Evolutionary conservation across 92 coral and sea anemone species (phyloP), one percentile per base, ranked within the genome.

Genomic region (Porites evermanni): DNA sequence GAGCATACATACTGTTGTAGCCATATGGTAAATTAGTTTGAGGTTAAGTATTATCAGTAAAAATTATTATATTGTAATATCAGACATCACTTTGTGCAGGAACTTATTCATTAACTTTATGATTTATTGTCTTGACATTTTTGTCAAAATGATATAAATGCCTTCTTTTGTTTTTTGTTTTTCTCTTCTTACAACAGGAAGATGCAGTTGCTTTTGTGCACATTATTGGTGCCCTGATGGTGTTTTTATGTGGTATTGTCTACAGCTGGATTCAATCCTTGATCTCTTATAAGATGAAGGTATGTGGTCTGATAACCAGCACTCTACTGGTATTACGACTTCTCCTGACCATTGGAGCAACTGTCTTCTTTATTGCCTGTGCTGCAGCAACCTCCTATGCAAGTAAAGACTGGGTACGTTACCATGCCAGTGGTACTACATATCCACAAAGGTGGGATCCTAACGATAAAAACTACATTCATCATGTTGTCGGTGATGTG

Each of bases 271-370:
- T 93, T 20, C 99, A 97, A 77, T 87, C 94, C 8, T 19, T 87
- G 47, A 95, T 97, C 53, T 92, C 97, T 10, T 95, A 87, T 74
- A 91, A 92, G 71, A 97, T 97, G 99, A 97, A 87, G 79, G 70
- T 80, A 24, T 95, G 98, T 80, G 99, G 99, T n/a, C 70, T 97
- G 72, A 92, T 93, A 59, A 88, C 98, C n/a, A 69, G 68, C 75
- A 82, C 91, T 64, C 90, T 97, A 51, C 89, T 92, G 26, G 58
- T 63, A 8, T 78, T 91, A 72, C 88, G 99, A 69, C 64, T 92
- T 6, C 63, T 86, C 26, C 67, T 94, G 59, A 69, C 91, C 50
- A 23, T 84, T 6, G 68, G 79, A 4, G 80, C 83, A 7, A 53
- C 95, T 26, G 12, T 87, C 32, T 93, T 89, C 75, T 87, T 93